Evolutionary conservation across 2,888 invertebrate species (phyloP).

Genomic region (Oligia strigilis): DNA sequence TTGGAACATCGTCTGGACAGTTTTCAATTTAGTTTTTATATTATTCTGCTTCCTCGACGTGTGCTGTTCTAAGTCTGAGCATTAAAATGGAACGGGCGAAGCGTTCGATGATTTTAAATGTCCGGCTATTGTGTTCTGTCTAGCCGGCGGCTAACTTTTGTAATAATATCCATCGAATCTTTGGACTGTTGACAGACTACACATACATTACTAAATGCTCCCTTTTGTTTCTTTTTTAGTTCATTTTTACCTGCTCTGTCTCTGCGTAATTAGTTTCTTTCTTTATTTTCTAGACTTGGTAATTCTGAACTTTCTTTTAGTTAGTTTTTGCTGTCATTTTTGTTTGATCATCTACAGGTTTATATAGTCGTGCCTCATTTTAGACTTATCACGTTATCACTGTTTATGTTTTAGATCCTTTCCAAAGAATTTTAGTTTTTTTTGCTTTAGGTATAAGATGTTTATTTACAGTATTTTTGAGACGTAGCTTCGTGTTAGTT

Average conservation of each 20-base stretch:
- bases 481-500: not conserved
- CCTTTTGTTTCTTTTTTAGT: conserved; percentile 59
- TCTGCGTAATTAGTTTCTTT: conserved; percentile 40
- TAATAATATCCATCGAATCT: conserved; percentile 64
- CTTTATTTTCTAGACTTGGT: conserved; percentile 33
- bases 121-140: conserved; percentile 66
- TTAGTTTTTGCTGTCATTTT: conserved; percentile 19
- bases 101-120: conserved; percentile 62
- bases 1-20: conserved; percentile 67
- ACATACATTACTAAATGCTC: conserved; percentile 52
- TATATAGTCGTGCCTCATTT: conserved; percentile 13
- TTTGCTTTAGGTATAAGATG: not conserved
- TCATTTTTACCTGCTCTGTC: conserved; percentile 53
- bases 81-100: conserved; percentile 64
- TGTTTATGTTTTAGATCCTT: not conserved
- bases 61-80: conserved; percentile 57
- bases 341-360: conserved; percentile 4
- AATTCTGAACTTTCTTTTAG: conserved; percentile 25
- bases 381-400: not conserved
- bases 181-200: conserved; percentile 57
- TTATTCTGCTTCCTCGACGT: conserved; percentile 53
- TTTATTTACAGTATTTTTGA: conserved; percentile 1
- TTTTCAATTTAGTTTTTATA: conserved; percentile 66
- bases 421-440: not conserved
- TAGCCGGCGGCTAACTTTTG: conserved; percentile 64